phyloP scores from a whole-genome alignment of 2,797 vertebrate species.

The Psittacula echo region DNA sequence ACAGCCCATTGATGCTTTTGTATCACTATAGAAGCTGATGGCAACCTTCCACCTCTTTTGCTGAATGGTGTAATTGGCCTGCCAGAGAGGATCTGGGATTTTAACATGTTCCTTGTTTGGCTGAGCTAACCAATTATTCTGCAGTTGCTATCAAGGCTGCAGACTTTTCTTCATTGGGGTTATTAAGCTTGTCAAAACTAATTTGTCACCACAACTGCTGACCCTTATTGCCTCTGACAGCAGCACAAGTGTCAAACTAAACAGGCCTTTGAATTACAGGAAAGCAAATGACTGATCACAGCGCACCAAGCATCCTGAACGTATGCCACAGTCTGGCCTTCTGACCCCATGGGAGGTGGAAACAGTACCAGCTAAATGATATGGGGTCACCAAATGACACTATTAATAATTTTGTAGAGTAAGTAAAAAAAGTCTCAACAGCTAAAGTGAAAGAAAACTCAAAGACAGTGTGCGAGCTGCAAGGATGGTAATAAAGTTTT shows the following conservation, averaged over 20 bases:
- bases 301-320: constrained; percentile 24
- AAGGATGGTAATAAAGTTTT: background rate
- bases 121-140: constrained; percentile 78
- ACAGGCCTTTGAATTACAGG: constrained; percentile 70
- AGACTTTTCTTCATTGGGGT: constrained; percentile 75
- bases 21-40: constrained; percentile 68
- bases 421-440: constrained; percentile 16
- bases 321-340: constrained; percentile 31
- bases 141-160: constrained; percentile 75
- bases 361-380: constrained; percentile 51
- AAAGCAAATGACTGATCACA: constrained; percentile 71
- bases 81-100: constrained; percentile 75
- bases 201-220: constrained; percentile 79
- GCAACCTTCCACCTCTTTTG: constrained; percentile 74
- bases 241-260: constrained; percentile 76
- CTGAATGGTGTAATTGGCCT: constrained; percentile 76
- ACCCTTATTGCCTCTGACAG: constrained; percentile 78
- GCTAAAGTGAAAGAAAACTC: constrained; percentile 6
- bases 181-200: constrained; percentile 84
- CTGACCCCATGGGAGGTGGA: constrained; percentile 46
- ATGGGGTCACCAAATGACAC: background rate
- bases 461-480: background rate
- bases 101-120: constrained; percentile 77
- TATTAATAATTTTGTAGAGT: constrained; percentile 22
- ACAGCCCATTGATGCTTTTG: constrained; percentile 73